A percentile compares a stretch with the other conserved stretches of the same genome.
Evolutionary conservation across 2,113 vertebrate genomes (phyloP).

Genomic region (Macquaria australasica): DNA sequence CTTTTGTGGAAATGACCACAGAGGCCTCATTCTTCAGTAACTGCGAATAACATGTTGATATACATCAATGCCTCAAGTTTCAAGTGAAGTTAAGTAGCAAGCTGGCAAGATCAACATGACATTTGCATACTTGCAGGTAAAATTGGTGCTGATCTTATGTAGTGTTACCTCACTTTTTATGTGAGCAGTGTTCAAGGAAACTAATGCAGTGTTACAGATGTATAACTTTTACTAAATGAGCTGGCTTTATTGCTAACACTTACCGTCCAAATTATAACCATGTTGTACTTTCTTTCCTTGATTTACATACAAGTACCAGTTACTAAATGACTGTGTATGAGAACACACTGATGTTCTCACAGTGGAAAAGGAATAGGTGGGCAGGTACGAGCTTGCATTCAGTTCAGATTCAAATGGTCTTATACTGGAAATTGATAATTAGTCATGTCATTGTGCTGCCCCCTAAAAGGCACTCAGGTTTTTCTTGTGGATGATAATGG

Average conservation of each 20-base stretch:
- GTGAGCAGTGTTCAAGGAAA: background rate
- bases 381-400: constrained; percentile 8
- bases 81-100: constrained; percentile 5
- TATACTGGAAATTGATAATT: background rate
- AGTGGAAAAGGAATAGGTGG: background rate
- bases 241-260: background rate
- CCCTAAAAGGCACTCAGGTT: background rate
- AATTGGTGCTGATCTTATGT: background rate
- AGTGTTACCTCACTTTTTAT: background rate
- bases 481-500: background rate
- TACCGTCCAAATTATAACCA: background rate
- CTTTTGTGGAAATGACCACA: constrained; percentile 35
- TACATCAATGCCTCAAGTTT: background rate
- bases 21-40: background rate
- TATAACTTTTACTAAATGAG: background rate
- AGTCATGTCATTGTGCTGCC: background rate
- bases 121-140: constrained; percentile 55
- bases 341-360: background rate
- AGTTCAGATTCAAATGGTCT: background rate
- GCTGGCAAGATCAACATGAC: background rate
- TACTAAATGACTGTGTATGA: background rate
- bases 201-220: background rate
- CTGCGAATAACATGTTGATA: background rate
- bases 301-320: background rate
- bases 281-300: background rate